phyloP scores from a whole-genome alignment of 2,888 invertebrate genomes.

The Parapristionchus giblindavisi region DNA sequence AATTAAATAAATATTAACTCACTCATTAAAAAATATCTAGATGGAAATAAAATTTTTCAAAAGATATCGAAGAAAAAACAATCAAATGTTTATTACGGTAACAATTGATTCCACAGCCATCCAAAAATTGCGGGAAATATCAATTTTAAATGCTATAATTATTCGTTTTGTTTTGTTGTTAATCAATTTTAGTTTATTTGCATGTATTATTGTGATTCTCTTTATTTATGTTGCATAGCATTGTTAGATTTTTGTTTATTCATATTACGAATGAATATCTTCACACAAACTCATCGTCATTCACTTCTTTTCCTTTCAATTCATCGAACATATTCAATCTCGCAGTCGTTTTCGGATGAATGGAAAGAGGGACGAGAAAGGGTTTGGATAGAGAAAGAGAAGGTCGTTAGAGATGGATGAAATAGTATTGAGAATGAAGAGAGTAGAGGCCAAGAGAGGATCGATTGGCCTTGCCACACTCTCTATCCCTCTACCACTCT shows the following conservation, averaged over 20 bases:
- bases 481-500: constrained; percentile 13
- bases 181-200: background rate
- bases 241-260: background rate
- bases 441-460: constrained; percentile 26
- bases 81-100: too few relatives aligned
- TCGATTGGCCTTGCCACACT: constrained; percentile 33
- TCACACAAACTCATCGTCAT: background rate
- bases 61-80: too few relatives aligned
- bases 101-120: too few relatives aligned
- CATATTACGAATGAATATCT: background rate
- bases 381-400: constrained; percentile 9
- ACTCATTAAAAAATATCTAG: too few relatives aligned
- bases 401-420: background rate
- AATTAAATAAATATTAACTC: too few relatives aligned
- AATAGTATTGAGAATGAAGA: background rate
- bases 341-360: constrained; percentile 31
- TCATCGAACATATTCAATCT: background rate
- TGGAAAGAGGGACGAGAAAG: constrained; percentile 4
- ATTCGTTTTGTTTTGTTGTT: background rate
- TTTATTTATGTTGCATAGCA: background rate
- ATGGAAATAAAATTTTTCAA: too few relatives aligned
- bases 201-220: background rate
- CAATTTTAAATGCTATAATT: too few relatives aligned
- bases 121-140: too few relatives aligned
- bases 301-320: background rate